Evolutionary conservation across 2,888 invertebrate genomes (phyloP).

Genomic region (Synanthedon andrenaeformis): DNA sequence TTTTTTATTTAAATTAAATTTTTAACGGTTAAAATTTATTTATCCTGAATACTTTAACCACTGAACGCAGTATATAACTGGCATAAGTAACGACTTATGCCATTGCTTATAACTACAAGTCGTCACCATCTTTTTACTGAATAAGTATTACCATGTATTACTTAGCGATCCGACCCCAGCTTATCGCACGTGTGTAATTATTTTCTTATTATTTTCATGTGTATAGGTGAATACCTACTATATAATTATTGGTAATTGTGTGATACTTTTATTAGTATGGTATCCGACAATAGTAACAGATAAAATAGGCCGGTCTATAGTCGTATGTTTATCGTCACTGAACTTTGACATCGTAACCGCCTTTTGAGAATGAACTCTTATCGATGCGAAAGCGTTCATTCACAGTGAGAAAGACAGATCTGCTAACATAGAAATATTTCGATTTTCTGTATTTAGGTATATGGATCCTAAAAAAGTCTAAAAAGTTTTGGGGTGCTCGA

Average conservation of each 20-base stretch:
- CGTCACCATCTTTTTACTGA: no score
- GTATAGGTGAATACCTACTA: no score
- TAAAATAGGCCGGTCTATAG: slow-evolving; percentile 9
- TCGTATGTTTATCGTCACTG: slow-evolving; percentile 34
- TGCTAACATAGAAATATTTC: background rate
- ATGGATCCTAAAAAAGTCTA: background rate
- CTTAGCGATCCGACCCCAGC: no score
- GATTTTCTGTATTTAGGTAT: background rate
- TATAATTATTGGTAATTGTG: background rate
- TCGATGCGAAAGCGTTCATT: slow-evolving; percentile 51
- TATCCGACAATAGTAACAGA: slow-evolving; percentile 5
- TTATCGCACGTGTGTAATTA: no score
- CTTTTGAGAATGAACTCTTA: slow-evolving; percentile 53
- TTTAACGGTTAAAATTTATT: no score
- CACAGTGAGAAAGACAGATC: slow-evolving; percentile 20
- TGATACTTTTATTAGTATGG: background rate
- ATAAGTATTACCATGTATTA: no score
- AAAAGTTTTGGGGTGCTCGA: background rate
- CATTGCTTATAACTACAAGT: no score
- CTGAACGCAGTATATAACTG: no score
- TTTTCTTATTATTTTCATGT: no score
- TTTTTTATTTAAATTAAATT: no score
- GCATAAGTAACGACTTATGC: no score
- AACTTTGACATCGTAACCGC: slow-evolving; percentile 55
- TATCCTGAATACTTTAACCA: no score